Percentiles rank a stretch among this genome's conserved stretches.
Evolutionary conservation across 2,113 vertebrate genomes (phyloP).

Genomic region (Sylvia atricapilla): DNA sequence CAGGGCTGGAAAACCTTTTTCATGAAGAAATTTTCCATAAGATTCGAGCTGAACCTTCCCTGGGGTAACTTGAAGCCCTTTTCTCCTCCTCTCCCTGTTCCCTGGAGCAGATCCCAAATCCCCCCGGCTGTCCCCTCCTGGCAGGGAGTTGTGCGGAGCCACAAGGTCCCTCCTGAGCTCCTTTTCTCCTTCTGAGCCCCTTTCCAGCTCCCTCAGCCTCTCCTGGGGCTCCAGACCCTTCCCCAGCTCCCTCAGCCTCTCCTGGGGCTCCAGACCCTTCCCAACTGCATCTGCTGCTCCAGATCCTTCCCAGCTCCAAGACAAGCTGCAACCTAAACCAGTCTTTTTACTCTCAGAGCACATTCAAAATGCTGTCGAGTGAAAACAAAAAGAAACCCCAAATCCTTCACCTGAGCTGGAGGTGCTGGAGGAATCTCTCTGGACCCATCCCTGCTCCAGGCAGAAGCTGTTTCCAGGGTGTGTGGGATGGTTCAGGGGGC

Average conservation of each 20-base stretch:
- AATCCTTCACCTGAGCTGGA: not conserved
- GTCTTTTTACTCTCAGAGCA: not conserved
- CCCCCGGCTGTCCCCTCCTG: not conserved
- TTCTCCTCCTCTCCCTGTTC: not conserved
- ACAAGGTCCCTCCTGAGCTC: not conserved
- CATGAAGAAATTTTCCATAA: not conserved
- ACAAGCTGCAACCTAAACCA: not conserved
- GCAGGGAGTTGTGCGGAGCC: not conserved
- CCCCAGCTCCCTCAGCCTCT: not conserved
- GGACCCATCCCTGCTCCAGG: not conserved
- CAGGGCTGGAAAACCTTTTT: not conserved
- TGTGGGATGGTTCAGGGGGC: not conserved
- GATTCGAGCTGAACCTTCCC: not conserved
- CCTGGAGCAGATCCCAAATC: not conserved
- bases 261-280: not conserved
- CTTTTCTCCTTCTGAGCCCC: not conserved
- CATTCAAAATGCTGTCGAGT: not conserved
- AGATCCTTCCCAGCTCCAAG: not conserved
- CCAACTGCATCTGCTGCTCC: not conserved
- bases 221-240: not conserved
- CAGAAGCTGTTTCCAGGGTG: fast-evolving
- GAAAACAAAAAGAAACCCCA: not conserved
- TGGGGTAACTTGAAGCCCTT: not conserved
- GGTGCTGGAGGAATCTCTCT: not conserved
- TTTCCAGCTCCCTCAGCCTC: not conserved